These are phyloP conservation scores for Osmerus eperlanus DNA, from an alignment of 2,113 vertebrate species.

Conservation along the genomic window DNA sequence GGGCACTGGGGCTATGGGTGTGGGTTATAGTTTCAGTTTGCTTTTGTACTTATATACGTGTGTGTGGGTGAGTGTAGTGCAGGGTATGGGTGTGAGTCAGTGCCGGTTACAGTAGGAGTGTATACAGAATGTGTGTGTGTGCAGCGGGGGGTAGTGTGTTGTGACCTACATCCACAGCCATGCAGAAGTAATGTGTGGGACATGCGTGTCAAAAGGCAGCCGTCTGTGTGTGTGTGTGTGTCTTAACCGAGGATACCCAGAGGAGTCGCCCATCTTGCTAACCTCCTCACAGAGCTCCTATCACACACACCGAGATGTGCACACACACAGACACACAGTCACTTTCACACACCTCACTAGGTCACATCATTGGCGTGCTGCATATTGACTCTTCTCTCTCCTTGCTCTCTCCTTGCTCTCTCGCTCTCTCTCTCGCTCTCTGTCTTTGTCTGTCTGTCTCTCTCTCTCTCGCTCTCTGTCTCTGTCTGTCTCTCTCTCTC, in stretches of 20 bases:
- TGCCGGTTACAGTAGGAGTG: slow-evolving; percentile 9
- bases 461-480: no score
- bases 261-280: background rate
- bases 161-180: slow-evolving; percentile 66
- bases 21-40: background rate
- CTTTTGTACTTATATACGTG: slow-evolving; percentile 3
- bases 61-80: slow-evolving; percentile 2
- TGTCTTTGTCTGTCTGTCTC: background rate
- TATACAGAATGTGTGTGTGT: slow-evolving; percentile 6
- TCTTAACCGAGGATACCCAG: slow-evolving; percentile 1
- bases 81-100: background rate
- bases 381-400: background rate
- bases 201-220: slow-evolving; percentile 25
- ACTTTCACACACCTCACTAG: background rate
- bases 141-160: background rate
- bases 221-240: background rate
- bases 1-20: background rate
- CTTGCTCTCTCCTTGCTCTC: no score
- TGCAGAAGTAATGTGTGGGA: slow-evolving; percentile 60
- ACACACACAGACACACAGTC: slow-evolving; percentile 9
- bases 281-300: background rate
- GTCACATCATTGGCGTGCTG: background rate
- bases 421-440: background rate
- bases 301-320: background rate
- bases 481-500: background rate